Evolutionary conservation across 2,797 vertebrate genomes (phyloP).

Genomic region (Champsocephalus gunnari): DNA sequence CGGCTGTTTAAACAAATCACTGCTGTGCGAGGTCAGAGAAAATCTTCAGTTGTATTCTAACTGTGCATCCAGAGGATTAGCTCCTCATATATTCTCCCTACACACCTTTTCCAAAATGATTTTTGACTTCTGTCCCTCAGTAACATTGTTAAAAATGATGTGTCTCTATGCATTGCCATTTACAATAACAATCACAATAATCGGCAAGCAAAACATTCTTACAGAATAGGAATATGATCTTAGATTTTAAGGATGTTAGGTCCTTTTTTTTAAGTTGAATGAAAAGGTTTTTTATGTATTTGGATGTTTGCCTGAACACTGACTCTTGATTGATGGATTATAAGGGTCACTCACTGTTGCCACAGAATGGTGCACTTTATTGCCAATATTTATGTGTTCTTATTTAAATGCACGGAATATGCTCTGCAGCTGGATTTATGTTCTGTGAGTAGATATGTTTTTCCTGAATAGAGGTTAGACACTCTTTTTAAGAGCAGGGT

Average conservation of each 20-base stretch:
- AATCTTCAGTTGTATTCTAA: constrained; percentile 55
- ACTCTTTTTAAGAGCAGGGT: constrained; percentile 3
- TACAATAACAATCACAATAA: not conserved
- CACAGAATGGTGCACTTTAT: not conserved
- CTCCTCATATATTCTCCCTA: constrained; percentile 30
- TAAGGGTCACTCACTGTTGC: constrained; percentile 11
- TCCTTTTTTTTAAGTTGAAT: not conserved
- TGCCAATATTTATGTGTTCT: constrained; percentile 30
- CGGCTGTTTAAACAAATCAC: constrained; percentile 4
- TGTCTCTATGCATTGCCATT: not conserved
- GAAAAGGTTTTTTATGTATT: constrained; percentile 15
- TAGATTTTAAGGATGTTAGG: not conserved
- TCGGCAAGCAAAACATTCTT: not conserved
- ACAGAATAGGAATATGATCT: no score
- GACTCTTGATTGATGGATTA: constrained; percentile 1
- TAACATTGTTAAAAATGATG: constrained; percentile 1
- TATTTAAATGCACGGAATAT: constrained; percentile 25
- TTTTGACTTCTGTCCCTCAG: constrained; percentile 8
- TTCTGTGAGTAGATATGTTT: constrained; percentile 26
- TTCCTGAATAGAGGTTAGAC: not conserved
- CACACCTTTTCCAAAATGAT: not conserved
- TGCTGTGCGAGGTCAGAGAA: constrained; percentile 54
- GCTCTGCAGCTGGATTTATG: constrained; percentile 21
- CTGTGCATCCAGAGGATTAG: constrained; percentile 54
- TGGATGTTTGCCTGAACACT: constrained; percentile 36